Evolutionary conservation across 2,888 invertebrate species (phyloP).

Genomic region (Alviniconcha strummeri): DNA sequence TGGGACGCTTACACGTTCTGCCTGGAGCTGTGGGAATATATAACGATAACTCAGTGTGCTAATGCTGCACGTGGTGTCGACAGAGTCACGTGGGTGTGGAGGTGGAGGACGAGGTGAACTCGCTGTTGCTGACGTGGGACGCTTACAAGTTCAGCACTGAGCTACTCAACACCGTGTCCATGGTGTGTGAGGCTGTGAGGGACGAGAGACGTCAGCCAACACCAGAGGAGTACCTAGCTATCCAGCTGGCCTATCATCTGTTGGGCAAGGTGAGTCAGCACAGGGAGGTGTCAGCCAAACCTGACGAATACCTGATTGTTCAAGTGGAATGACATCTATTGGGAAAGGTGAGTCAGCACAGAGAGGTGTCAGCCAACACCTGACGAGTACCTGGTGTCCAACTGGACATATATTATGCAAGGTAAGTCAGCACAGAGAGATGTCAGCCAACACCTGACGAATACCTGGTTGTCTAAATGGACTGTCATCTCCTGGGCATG

Average conservation of each 20-base stretch:
- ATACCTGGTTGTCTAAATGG: no score
- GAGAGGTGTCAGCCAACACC: no score
- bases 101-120: slow-evolving; percentile 40
- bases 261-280: slow-evolving; percentile 18
- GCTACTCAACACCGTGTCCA: slow-evolving; percentile 38
- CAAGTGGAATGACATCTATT: no score
- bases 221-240: slow-evolving; percentile 44
- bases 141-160: slow-evolving; percentile 30
- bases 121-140: slow-evolving; percentile 43
- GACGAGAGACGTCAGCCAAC: slow-evolving; percentile 45
- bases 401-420: no score
- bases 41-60: no score
- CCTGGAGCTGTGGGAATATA: slow-evolving; percentile 5
- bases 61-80: not conserved
- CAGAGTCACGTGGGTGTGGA: slow-evolving; percentile 34
- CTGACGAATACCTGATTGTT: no score
- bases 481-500: no score
- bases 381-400: no score
- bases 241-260: slow-evolving; percentile 42
- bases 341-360: no score
- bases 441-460: no score
- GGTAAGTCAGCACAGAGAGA: no score
- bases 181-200: slow-evolving; percentile 40
- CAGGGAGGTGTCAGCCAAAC: not conserved
- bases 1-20: slow-evolving; percentile 42